These are phyloP conservation scores for Phrynocephalus versicolor DNA, from an alignment of 2,113 vertebrate genomes.

Conservation along the genomic window DNA sequence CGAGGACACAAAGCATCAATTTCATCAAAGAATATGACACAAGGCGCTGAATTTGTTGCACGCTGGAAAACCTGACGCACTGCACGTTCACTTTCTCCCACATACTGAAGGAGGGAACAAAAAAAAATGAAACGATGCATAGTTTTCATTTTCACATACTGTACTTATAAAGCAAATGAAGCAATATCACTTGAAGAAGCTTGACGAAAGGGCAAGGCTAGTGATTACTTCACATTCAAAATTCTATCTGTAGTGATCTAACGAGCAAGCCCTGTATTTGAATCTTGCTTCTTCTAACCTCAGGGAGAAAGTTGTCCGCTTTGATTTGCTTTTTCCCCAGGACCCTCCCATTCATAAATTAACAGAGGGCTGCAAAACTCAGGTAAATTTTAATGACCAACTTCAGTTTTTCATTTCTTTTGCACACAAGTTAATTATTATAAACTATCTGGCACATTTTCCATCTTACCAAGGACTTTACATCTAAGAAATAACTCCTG, in stretches of 20 bases:
- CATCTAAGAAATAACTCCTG: too few species aligned
- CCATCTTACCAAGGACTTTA: too few species aligned
- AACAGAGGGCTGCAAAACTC: background rate
- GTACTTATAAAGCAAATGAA: background rate
- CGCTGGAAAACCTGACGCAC: slow-evolving; percentile 95
- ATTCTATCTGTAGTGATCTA: background rate
- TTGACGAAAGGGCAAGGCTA: background rate
- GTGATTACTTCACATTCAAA: background rate
- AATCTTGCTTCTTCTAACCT: background rate
- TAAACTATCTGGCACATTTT: too few species aligned
- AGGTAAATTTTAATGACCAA: background rate
- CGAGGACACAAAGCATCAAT: slow-evolving; percentile 94
- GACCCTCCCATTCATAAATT: background rate
- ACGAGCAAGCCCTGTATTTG: background rate
- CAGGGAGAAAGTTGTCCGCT: background rate
- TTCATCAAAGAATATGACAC: slow-evolving; percentile 99
- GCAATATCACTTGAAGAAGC: background rate
- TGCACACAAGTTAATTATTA: background rate
- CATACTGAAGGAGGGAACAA: slow-evolving; percentile 78
- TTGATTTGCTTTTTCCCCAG: background rate
- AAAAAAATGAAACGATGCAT: background rate
- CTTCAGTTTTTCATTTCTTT: background rate
- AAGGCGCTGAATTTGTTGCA: slow-evolving; percentile 90
- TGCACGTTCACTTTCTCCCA: slow-evolving; percentile 94
- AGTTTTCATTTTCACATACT: background rate